These are phyloP conservation scores for Diadumene lineata DNA, from an alignment of 92 coral and sea anemone genomes.

Conservation along the genomic window DNA sequence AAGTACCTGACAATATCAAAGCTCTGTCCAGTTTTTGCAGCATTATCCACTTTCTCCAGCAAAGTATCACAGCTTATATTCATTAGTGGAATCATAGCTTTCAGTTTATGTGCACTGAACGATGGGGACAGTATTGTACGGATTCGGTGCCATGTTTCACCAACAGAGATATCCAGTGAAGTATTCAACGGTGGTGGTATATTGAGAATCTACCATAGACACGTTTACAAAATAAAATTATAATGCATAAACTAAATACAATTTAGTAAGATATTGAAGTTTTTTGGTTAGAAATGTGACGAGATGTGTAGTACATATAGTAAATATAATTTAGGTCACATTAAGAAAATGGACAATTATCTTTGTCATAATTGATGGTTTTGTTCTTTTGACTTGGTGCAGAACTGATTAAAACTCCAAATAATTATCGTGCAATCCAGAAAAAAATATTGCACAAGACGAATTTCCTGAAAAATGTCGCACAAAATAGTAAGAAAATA, in stretches of 20 bases:
- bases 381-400: too few species aligned
- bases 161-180: constrained; percentile 37
- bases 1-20: constrained; percentile 42
- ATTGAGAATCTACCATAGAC: constrained; percentile 16
- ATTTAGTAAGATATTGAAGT: too few species aligned
- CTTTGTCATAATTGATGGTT: too few species aligned
- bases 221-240: neutral
- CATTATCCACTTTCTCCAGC: constrained; percentile 40
- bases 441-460: too few species aligned
- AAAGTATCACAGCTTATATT: constrained; percentile 56
- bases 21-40: constrained; percentile 51
- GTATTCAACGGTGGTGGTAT: constrained; percentile 58
- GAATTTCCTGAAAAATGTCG: too few species aligned
- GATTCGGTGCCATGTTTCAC: constrained; percentile 62
- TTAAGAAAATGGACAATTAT: too few species aligned
- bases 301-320: too few species aligned
- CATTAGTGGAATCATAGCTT: constrained; percentile 64
- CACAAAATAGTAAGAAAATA: too few species aligned
- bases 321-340: too few species aligned
- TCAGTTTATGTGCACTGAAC: constrained; percentile 67
- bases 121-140: constrained; percentile 65
- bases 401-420: too few species aligned
- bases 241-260: neutral
- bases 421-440: too few species aligned
- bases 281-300: too few species aligned